phyloP scores from a whole-genome alignment of 1,140 invertebrate species.

The Trichonephila clavipes region DNA sequence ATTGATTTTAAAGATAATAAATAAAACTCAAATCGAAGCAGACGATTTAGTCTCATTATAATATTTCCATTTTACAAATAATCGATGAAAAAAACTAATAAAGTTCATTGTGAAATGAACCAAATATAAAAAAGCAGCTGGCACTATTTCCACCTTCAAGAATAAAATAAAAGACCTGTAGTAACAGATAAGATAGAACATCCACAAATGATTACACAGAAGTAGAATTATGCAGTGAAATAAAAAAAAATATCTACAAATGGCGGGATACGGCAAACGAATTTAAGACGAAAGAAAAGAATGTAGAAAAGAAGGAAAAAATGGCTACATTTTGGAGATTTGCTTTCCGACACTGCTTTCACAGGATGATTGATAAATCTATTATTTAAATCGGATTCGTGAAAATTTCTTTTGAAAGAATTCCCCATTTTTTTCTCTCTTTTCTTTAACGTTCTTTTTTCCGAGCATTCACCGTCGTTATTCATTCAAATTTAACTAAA shows the following conservation, averaged over 20 bases:
- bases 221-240: slow-evolving; percentile 12
- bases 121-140: too few species aligned
- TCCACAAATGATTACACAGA: slow-evolving; percentile 25
- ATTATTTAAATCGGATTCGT: slow-evolving; percentile 59
- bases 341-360: slow-evolving; percentile 34
- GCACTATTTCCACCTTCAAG: neutral
- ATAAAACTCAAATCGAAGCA: neutral
- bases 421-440: neutral
- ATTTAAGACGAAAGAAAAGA: neutral
- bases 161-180: neutral
- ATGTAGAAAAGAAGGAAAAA: neutral
- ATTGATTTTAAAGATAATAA: neutral
- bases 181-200: slow-evolving; percentile 13
- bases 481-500: neutral
- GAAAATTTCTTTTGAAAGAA: neutral
- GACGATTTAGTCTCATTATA: neutral
- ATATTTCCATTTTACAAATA: neutral
- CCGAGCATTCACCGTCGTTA: neutral
- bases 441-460: neutral
- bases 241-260: neutral
- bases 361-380: slow-evolving; percentile 55
- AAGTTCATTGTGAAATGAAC: neutral
- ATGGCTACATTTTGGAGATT: slow-evolving; percentile 40
- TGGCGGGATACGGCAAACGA: neutral
- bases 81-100: neutral